Evolutionary conservation across 2,888 invertebrate species (phyloP), one percentile per base, ranked within the genome.

Genomic region (Dioctria rufipes): DNA sequence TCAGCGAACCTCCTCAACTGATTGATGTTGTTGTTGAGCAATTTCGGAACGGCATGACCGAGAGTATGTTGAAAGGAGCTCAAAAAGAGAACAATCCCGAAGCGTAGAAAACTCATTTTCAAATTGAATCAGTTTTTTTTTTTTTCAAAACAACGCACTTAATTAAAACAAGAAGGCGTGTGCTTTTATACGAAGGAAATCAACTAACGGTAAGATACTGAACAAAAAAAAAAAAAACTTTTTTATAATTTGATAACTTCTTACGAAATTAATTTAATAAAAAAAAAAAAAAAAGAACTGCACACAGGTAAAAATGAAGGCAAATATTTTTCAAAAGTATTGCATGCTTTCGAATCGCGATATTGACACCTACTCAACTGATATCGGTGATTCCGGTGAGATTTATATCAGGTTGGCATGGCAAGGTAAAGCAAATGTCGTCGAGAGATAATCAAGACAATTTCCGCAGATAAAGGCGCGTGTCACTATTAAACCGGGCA

Each of bases 11-110:
- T 25, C 25, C 25, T 25, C 25, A 25, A 25, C 25, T 25, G 25
- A 25, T 67, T 25, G 42, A 9, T 43, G 42, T 46, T 66, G 5
- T 67, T 67, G 9, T n/a, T 8, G 25, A 25, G 9, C 11, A 65
- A 40, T 65, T 65, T 67, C 42, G 43, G 13, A 9, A 67, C 67
- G 25, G 46, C 67, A 8, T 67, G 42, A 8, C 25, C 13, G 8
- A 67, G 1, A 43, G 46, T 43, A n/a, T 40, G 9, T 65, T 65
- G 65, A 3, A 65, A 65, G 42, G 5, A 43, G 67, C 25, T 49
- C 4, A 67, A 25, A 25, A 67, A 43, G 6, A 67, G 67, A 67
- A 67, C 5, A 9, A 46, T n/a, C 25, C 67, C 67, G 43, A 13
- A 43, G 42, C 46, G 3, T 43, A 67, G 5, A 43, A 2, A 11